Percentiles rank a stretch among this genome's conserved stretches.
These are phyloP conservation scores for Eupeodes latifasciatus DNA, from an alignment of 2,888 invertebrate genomes.

Conservation along the genomic window DNA sequence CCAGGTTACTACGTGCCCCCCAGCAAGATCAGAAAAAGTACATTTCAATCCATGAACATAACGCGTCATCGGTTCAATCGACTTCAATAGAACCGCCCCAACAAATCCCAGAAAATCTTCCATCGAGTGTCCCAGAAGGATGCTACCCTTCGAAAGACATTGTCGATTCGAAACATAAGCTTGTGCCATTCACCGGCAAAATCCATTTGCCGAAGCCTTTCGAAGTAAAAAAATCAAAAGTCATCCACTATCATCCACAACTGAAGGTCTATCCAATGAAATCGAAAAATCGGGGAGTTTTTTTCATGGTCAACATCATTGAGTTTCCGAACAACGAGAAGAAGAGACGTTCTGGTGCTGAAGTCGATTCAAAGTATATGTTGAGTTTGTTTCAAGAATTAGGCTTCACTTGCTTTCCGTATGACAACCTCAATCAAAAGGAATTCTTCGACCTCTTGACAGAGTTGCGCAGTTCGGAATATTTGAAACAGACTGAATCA, in stretches of 20 bases:
- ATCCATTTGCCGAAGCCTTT: constrained; percentile 69
- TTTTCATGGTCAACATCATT: constrained; percentile 87
- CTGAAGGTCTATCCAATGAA: constrained; percentile 83
- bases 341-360: constrained; percentile 86
- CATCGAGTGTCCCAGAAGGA: constrained; percentile 19
- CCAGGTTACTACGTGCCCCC: constrained; percentile 75
- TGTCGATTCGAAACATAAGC: constrained; percentile 46
- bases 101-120: not conserved
- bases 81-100: not conserved
- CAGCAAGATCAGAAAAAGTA: constrained; percentile 52
- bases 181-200: constrained; percentile 76
- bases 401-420: constrained; percentile 85
- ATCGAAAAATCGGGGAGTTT: constrained; percentile 86
- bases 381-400: constrained; percentile 87
- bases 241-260: constrained; percentile 77
- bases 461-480: constrained; percentile 83
- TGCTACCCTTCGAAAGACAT: constrained; percentile 46
- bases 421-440: constrained; percentile 80
- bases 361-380: constrained; percentile 86
- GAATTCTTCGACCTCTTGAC: constrained; percentile 84
- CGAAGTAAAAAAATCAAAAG: constrained; percentile 78
- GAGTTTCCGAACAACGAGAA: constrained; percentile 84
- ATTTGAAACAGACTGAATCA: constrained; percentile 85
- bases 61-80: not conserved
- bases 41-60: constrained; percentile 55